A percentile compares a stretch with the other conserved stretches of the same genome.
Conservation (phyloP, 2,888 invertebrate genomes). For the Autographa pulchrina region DNA sequence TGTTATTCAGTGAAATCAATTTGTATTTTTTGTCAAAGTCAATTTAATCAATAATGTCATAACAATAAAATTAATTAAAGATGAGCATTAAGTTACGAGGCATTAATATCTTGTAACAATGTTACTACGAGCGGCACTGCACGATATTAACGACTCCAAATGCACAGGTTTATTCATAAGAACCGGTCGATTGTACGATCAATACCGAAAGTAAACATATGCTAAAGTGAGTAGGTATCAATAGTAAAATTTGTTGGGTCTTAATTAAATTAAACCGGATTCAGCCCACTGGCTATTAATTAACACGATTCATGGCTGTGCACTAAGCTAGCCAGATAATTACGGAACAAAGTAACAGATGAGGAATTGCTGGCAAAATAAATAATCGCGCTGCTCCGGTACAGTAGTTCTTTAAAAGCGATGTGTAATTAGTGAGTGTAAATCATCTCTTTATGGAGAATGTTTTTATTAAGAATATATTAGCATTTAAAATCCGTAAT, state of each 20-base stretch:
- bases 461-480: constrained; percentile 69
- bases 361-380: constrained; percentile 45
- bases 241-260: constrained; percentile 55
- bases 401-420: constrained; percentile 28
- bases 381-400: constrained; percentile 25
- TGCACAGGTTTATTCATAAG: constrained; percentile 53
- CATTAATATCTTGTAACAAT: constrained; percentile 38
- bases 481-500: constrained; percentile 69
- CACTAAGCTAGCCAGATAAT: constrained; percentile 41
- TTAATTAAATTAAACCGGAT: constrained; percentile 66
- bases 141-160: constrained; percentile 45
- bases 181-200: constrained; percentile 43
- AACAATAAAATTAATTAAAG: constrained; percentile 34
- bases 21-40: constrained; percentile 13
- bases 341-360: constrained; percentile 45
- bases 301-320: constrained; percentile 47
- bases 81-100: constrained; percentile 26
- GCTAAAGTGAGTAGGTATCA: constrained; percentile 44
- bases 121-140: constrained; percentile 30
- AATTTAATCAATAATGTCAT: constrained; percentile 16
- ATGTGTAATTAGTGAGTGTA: constrained; percentile 35
- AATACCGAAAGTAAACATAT: constrained; percentile 58
- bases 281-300: constrained; percentile 51
- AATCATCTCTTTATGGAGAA: constrained; percentile 50
- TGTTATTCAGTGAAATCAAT: constrained; percentile 18